A percentile compares a stretch with the other conserved stretches of the same genome.
These are phyloP conservation scores for Acanthurus leucopareius DNA, from an alignment of 2,797 vertebrate genomes.

Conservation along the genomic window DNA sequence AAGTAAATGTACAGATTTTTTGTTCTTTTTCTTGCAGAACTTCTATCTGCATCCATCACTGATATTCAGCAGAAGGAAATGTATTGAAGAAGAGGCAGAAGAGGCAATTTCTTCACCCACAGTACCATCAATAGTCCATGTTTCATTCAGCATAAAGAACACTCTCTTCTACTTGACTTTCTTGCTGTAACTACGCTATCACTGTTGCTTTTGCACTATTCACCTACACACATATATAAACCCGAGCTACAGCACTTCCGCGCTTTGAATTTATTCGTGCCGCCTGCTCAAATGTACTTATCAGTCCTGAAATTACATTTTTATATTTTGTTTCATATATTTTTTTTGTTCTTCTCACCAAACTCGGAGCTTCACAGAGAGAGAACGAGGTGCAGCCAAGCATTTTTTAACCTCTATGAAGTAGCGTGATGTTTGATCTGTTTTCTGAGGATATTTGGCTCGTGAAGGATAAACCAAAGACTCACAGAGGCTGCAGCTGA, in stretches of 20 bases:
- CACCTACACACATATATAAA: slow-evolving; percentile 11
- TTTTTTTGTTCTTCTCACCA: neutral
- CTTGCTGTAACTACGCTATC: neutral
- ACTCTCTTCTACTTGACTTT: neutral
- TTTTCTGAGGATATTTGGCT: slow-evolving; percentile 22
- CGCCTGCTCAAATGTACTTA: neutral
- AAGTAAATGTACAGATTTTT: slow-evolving; percentile 24
- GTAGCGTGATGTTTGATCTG: slow-evolving; percentile 3
- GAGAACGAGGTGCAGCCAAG: slow-evolving; percentile 18
- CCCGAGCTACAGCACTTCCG: neutral
- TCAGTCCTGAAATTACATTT: slow-evolving; percentile 5
- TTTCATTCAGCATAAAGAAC: slow-evolving; percentile 20
- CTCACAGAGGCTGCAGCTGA: neutral
- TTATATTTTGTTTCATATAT: neutral
- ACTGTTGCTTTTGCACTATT: slow-evolving; percentile 3
- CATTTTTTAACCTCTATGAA: neutral
- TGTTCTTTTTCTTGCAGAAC: neutral
- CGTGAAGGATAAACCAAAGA: slow-evolving; percentile 32
- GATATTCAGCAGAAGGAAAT: slow-evolving; percentile 34
- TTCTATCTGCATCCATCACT: neutral
- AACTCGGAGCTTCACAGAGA: slow-evolving; percentile 1
- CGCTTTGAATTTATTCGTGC: neutral
- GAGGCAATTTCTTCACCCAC: slow-evolving; percentile 18
- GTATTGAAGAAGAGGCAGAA: neutral
- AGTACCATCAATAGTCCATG: neutral